Conservation (phyloP, 2,888 invertebrate genomes). For the Galerucella calmariensis region DNA sequence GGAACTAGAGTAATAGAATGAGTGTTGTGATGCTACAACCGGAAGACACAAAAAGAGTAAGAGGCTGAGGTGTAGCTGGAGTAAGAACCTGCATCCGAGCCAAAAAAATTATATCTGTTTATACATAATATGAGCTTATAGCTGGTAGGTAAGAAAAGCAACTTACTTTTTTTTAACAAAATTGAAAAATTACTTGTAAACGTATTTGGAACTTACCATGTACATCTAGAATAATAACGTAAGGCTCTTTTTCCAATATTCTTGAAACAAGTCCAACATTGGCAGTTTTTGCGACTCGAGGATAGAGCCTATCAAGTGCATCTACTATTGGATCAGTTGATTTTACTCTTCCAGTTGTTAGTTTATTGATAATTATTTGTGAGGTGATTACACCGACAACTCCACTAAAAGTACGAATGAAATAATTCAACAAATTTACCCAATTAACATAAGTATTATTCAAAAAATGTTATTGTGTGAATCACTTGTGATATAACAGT, state of each 20-base stretch:
- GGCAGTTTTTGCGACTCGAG: slow-evolving; percentile 74
- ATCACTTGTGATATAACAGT: no score
- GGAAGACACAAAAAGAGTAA: no score
- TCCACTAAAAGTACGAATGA: slow-evolving; percentile 60
- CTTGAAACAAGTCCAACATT: slow-evolving; percentile 80
- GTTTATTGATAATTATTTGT: slow-evolving; percentile 74
- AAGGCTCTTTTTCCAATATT: slow-evolving; percentile 83
- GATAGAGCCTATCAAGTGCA: slow-evolving; percentile 77
- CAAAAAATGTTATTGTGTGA: background rate
- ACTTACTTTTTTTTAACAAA: background rate
- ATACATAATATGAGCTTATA: no score
- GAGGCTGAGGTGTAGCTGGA: no score
- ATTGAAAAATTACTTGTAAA: background rate
- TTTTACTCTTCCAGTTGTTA: slow-evolving; percentile 73
- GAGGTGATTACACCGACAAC: slow-evolving; percentile 78
- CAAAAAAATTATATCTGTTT: no score
- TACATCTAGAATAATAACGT: slow-evolving; percentile 74
- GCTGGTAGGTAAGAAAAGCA: background rate
- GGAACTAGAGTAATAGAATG: no score
- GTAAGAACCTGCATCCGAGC: no score
- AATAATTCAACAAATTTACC: background rate
- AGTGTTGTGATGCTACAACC: no score
- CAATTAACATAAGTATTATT: background rate
- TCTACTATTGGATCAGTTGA: slow-evolving; percentile 73
- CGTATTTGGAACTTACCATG: slow-evolving; percentile 53